phyloP scores from a whole-genome alignment of 2,888 invertebrate species.

The Branchipolynoe longqiensis region DNA sequence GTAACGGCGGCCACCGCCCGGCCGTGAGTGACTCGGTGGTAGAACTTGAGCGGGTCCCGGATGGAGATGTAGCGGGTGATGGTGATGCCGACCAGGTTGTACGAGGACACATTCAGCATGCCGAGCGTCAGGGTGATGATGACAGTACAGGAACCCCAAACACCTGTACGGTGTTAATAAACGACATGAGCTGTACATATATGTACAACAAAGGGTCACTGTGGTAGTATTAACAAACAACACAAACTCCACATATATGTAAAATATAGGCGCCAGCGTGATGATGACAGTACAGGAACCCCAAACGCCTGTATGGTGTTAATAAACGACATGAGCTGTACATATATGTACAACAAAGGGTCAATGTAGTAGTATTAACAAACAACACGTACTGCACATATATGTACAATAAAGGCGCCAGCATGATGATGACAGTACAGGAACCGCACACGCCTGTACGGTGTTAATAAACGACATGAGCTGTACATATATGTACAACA shows the following conservation, averaged over 20 bases:
- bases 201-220: too few species aligned
- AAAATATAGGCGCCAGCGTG: constrained; percentile 60
- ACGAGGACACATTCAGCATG: constrained; percentile 69
- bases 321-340: too few species aligned
- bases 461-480: too few species aligned
- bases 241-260: too few species aligned
- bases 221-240: too few species aligned
- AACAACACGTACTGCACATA: too few species aligned
- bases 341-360: too few species aligned
- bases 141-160: constrained; percentile 66
- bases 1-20: constrained; percentile 61
- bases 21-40: constrained; percentile 65
- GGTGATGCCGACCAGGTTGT: constrained; percentile 70
- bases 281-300: constrained; percentile 60
- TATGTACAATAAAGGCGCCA: too few species aligned
- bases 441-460: constrained; percentile 70
- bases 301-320: constrained; percentile 71
- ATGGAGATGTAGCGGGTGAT: constrained; percentile 68
- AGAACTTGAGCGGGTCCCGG: constrained; percentile 67
- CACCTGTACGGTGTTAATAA: too few species aligned
- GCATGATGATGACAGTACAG: constrained; percentile 56
- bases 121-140: constrained; percentile 63
- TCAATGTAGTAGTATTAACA: too few species aligned
- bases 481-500: too few species aligned
- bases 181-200: too few species aligned